phyloP scores from a whole-genome alignment of 2,797 vertebrate genomes.

The Hydrolagus colliei region DNA sequence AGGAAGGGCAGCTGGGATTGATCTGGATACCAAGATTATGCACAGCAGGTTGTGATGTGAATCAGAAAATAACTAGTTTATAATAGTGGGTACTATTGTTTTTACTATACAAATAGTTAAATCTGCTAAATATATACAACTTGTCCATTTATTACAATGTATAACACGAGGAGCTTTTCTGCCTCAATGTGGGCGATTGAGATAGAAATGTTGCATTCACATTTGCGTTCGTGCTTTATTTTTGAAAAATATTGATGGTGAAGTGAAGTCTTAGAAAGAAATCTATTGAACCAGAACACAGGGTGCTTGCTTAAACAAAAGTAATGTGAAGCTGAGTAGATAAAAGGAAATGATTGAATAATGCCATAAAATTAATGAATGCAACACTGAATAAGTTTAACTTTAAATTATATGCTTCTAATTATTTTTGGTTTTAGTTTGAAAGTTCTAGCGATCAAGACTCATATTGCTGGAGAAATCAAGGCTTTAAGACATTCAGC shows the following conservation, averaged over 20 bases:
- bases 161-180: background rate
- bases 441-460: constrained; percentile 36
- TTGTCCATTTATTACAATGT: background rate
- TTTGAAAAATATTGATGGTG: no score
- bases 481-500: constrained; percentile 35
- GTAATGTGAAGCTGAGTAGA: background rate
- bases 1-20: no score
- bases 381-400: background rate
- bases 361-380: background rate
- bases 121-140: background rate
- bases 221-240: no score
- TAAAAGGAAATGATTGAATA: background rate
- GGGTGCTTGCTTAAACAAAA: background rate
- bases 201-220: background rate
- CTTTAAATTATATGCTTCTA: background rate
- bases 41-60: no score
- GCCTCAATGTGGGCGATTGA: background rate
- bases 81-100: background rate
- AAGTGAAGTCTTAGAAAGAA: background rate
- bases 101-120: background rate
- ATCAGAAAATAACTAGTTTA: no score
- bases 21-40: no score
- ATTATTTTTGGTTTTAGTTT: constrained; percentile 37
- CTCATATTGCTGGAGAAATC: constrained; percentile 36
- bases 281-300: no score